Percentiles rank a stretch among this genome's conserved stretches.
phyloP scores from a whole-genome alignment of 2,888 invertebrate genomes.

The Aelia acuminata region DNA sequence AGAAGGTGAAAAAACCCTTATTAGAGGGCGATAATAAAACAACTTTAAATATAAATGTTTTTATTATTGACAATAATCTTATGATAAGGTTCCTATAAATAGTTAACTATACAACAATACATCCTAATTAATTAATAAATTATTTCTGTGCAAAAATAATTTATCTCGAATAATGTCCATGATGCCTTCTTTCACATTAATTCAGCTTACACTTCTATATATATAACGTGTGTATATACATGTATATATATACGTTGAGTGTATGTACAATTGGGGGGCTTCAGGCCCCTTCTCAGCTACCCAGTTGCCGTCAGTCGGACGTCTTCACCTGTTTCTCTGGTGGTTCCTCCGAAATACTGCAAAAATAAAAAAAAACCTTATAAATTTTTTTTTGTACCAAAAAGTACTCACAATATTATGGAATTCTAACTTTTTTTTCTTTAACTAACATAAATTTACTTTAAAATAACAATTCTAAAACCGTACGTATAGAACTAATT shows the following conservation, averaged over 20 bases:
- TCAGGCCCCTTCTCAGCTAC: neutral
- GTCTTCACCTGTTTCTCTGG: slow-evolving; percentile 55
- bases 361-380: slow-evolving; percentile 22
- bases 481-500: no score
- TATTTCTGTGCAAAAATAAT: slow-evolving; percentile 60
- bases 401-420: no score
- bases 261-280: neutral
- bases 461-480: no score
- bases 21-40: neutral
- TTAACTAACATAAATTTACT: no score
- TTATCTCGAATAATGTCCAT: slow-evolving; percentile 41
- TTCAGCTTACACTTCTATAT: neutral
- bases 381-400: no score
- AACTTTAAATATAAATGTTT: slow-evolving; percentile 49
- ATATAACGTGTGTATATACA: slow-evolving; percentile 42
- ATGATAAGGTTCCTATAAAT: slow-evolving; percentile 52
- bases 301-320: slow-evolving; percentile 43
- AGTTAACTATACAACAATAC: slow-evolving; percentile 50
- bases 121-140: slow-evolving; percentile 54
- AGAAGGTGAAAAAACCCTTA: neutral
- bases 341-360: slow-evolving; percentile 52
- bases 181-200: neutral
- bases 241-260: slow-evolving; percentile 13
- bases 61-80: slow-evolving; percentile 55
- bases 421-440: no score